Evolutionary conservation across 2,113 vertebrate species (phyloP), one percentile per base, ranked within the genome.

Genomic region (Brachyistius frenatus): DNA sequence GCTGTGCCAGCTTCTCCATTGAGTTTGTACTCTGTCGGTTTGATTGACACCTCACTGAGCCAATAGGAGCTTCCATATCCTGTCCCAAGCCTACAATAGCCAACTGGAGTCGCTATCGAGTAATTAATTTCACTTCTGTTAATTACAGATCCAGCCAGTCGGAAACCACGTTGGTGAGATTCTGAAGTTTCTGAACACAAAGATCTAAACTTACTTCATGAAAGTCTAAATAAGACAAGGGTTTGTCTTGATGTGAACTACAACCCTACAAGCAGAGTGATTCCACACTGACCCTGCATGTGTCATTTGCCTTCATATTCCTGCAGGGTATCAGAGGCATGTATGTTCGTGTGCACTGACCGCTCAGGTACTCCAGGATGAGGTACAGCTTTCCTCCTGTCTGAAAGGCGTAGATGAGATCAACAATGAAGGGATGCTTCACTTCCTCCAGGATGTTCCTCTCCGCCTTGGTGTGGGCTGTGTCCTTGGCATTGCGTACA

Each of bases 341-440:
- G 33, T 5, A 3, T 49, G 4, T 31, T 31, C 47, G 14, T 39
- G 23, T 5, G 11, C 36, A 90, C 97, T 95, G 84, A 99, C 98
- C 98, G 70, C 98, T 99, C 91, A 99, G 95, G 95, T 99, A 99
- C 95, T 99, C 98, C 92, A 99, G 96, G 94, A 99, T 99, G 95
- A 99, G 98, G 95, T 99, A 99, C 92, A 99, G 97, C 95, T 99
- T 99, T 87, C 98, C 98, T 91, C 98, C 98, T 0, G 98, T 99
- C 95, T 99, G 98, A 95, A 99, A 99, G 94, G 98, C 98, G 88
- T 99, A 99, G 91, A 99, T 99, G 90, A 99, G 96, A 86, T 99
- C 98, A 32, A 99, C 98, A 4, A 99, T 99, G 95, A 99, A 99
- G 70, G 98, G 97, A 94, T 99, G 98, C 90, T 99, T 99, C 89